These are phyloP conservation scores for Bradypodion pumilum DNA, from an alignment of 2,797 vertebrate genomes.

Conservation along the genomic window DNA sequence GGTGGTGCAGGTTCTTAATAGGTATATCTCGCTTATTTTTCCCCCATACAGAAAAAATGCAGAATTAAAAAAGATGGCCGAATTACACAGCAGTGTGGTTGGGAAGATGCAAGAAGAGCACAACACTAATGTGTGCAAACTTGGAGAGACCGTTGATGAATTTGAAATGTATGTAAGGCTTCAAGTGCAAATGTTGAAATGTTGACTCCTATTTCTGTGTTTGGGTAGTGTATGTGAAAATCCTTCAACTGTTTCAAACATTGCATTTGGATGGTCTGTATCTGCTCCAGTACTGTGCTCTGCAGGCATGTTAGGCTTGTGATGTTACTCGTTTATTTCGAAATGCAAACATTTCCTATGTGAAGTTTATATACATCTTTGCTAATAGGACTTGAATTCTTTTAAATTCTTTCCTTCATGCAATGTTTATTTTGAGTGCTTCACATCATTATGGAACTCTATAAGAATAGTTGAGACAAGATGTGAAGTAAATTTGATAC, in stretches of 20 bases:
- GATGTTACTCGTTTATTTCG: not conserved
- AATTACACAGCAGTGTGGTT: constrained; percentile 66
- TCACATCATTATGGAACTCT: not conserved
- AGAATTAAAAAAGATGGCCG: constrained; percentile 72
- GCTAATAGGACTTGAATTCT: not conserved
- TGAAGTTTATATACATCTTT: not conserved
- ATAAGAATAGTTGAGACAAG: too few relatives aligned
- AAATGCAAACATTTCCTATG: not conserved
- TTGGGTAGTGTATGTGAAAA: not conserved
- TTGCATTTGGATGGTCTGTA: not conserved
- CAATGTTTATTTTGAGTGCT: not conserved
- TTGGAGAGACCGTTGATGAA: constrained; percentile 75
- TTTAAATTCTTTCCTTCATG: too few relatives aligned
- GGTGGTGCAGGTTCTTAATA: not conserved
- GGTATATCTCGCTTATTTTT: not conserved
- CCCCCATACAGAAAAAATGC: constrained; percentile 74
- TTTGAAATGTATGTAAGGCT: constrained; percentile 81
- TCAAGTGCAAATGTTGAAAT: not conserved
- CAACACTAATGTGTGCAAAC: constrained; percentile 65
- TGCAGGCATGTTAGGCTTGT: not conserved
- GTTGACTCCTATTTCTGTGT: not conserved
- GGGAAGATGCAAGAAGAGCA: constrained; percentile 77
- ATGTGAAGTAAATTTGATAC: too few relatives aligned
- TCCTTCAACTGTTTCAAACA: not conserved
- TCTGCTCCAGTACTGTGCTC: not conserved